These are phyloP conservation scores for Tetragonula clypearis DNA, from an alignment of 1,140 invertebrate species.

Conservation along the genomic window DNA sequence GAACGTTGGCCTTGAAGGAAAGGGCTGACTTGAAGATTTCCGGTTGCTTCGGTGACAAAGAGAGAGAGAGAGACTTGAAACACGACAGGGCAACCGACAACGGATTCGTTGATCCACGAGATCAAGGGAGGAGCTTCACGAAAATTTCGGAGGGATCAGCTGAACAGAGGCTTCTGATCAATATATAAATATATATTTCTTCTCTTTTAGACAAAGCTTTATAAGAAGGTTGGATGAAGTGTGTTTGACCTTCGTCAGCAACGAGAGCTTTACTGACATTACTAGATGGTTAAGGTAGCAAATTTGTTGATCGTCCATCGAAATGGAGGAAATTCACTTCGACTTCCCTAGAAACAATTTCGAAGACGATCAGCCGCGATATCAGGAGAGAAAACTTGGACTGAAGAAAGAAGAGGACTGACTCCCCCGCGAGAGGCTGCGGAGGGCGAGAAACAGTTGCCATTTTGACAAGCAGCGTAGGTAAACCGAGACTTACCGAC, in stretches of 20 bases:
- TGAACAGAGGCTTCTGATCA: slow-evolving; percentile 52
- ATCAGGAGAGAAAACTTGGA: slow-evolving; percentile 52
- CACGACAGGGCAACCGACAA: background rate
- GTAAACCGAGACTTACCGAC: slow-evolving; percentile 27
- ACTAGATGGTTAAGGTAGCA: slow-evolving; percentile 72
- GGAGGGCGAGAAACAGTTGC: background rate
- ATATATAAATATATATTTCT: background rate
- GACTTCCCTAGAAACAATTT: background rate
- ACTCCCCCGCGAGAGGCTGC: background rate
- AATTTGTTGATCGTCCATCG: slow-evolving; percentile 58
- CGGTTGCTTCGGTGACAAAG: slow-evolving; percentile 9
- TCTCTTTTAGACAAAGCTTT: slow-evolving; percentile 48
- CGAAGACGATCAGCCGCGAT: slow-evolving; percentile 38
- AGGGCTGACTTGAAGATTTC: background rate
- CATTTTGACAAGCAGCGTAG: slow-evolving; percentile 11
- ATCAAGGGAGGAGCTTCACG: slow-evolving; percentile 16
- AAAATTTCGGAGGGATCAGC: slow-evolving; percentile 26
- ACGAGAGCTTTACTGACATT: slow-evolving; percentile 73
- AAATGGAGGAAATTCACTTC: background rate
- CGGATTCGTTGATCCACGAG: slow-evolving; percentile 14
- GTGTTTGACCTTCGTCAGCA: slow-evolving; percentile 26
- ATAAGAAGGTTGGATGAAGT: slow-evolving; percentile 18
- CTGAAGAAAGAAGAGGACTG: slow-evolving; percentile 41
- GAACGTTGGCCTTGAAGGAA: background rate
- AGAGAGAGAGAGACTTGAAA: background rate